phyloP scores from a whole-genome alignment of 2,888 invertebrate species.

The Lumbricus terrestris region DNA sequence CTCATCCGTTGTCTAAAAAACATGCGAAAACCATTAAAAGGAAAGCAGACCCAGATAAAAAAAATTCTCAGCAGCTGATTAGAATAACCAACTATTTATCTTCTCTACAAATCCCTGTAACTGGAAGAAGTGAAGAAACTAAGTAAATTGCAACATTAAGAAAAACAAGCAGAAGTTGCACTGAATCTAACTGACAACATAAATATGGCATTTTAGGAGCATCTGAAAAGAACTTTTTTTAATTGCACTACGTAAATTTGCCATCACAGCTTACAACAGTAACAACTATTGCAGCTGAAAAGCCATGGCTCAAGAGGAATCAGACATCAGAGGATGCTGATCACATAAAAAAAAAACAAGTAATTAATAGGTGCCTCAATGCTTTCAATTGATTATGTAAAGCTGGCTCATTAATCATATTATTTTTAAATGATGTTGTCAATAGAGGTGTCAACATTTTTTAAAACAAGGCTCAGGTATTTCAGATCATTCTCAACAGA shows the following conservation, averaged over 20 bases:
- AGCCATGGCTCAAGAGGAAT: not conserved
- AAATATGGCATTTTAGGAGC: not conserved
- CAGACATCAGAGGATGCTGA: not conserved
- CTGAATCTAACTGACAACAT: not conserved
- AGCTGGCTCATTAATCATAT: not conserved
- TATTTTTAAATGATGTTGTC: not conserved
- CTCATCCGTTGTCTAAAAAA: constrained; percentile 78
- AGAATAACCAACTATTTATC: not conserved
- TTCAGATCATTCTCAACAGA: too few relatives aligned
- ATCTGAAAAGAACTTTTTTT: not conserved
- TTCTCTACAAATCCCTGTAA: not conserved
- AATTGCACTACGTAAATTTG: not conserved
- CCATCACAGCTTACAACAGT: too few relatives aligned
- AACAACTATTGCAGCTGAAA: not conserved
- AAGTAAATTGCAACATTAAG: not conserved
- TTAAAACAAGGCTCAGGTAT: too few relatives aligned
- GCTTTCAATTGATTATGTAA: not conserved
- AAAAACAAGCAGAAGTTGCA: not conserved
- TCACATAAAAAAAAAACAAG: not conserved
- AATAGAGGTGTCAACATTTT: not conserved
- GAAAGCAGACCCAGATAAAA: not conserved
- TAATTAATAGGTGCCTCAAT: not conserved
- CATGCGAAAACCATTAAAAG: not conserved
- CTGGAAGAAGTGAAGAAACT: not conserved
- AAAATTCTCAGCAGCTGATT: not conserved